phyloP scores from a whole-genome alignment of 2,797 vertebrate genomes.

The Argya squamiceps region DNA sequence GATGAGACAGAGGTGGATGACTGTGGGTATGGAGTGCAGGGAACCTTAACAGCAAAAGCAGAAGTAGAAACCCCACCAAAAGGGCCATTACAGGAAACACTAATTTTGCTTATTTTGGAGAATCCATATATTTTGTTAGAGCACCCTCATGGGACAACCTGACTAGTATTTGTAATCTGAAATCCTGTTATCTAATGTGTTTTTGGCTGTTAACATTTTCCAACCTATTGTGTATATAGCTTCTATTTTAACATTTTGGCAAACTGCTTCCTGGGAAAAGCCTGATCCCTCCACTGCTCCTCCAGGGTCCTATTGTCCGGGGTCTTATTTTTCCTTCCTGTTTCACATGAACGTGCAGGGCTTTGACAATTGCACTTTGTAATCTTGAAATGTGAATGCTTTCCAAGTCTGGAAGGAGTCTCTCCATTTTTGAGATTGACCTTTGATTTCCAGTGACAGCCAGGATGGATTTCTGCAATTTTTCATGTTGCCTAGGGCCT shows the following conservation, averaged over 20 bases:
- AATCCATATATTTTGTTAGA: background rate
- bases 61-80: background rate
- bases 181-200: background rate
- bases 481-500: constrained; percentile 12
- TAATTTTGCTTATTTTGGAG: background rate
- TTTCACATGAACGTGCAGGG: background rate
- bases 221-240: constrained; percentile 11
- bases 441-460: constrained; percentile 52
- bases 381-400: constrained; percentile 12
- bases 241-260: constrained; percentile 44
- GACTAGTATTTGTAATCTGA: background rate
- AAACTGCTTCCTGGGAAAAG: constrained; percentile 1
- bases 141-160: accelerated
- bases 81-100: background rate
- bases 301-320: constrained; percentile 19
- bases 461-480: constrained; percentile 56
- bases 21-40: background rate
- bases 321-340: constrained; percentile 57
- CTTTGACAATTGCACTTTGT: constrained; percentile 46
- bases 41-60: background rate
- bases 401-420: constrained; percentile 39
- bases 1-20: background rate
- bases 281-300: background rate
- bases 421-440: constrained; percentile 40
- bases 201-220: background rate